phyloP scores from a whole-genome alignment of 1,140 invertebrate species.

The Agrilus planipennis region DNA sequence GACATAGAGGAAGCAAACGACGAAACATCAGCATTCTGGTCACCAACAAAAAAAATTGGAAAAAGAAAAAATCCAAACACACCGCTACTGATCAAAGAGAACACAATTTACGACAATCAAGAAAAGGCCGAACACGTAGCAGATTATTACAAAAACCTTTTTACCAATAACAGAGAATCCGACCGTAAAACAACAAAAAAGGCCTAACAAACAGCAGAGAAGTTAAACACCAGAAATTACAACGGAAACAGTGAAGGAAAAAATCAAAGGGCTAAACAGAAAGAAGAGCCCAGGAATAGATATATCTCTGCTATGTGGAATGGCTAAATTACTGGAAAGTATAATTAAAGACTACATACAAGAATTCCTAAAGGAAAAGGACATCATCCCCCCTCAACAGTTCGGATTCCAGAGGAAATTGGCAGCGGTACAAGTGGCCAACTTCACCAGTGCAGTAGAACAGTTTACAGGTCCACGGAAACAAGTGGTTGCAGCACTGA shows the following conservation, averaged over 20 bases:
- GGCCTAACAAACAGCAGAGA: too few species aligned
- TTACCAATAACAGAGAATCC: not conserved
- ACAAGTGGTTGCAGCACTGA: not conserved
- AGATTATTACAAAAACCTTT: not conserved
- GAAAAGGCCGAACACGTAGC: conserved; percentile 1
- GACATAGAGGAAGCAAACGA: too few species aligned
- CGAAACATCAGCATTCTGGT: too few species aligned
- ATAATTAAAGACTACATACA: not conserved
- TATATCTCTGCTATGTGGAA: not conserved
- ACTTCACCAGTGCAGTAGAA: not conserved
- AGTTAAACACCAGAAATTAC: too few species aligned
- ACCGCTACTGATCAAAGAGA: not conserved
- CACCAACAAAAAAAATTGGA: not conserved
- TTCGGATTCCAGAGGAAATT: not conserved
- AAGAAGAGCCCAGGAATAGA: conserved; percentile 1
- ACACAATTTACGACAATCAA: not conserved
- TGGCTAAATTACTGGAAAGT: conserved; percentile 1
- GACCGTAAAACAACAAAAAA: not conserved
- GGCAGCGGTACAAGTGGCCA: not conserved
- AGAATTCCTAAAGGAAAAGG: not conserved
- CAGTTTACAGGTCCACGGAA: not conserved
- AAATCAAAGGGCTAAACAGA: not conserved
- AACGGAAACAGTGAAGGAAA: not conserved
- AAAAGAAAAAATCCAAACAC: conserved; percentile 4
- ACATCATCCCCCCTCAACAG: not conserved